phyloP scores from a whole-genome alignment of 1,140 invertebrate genomes.

The Brachionus rubens region DNA sequence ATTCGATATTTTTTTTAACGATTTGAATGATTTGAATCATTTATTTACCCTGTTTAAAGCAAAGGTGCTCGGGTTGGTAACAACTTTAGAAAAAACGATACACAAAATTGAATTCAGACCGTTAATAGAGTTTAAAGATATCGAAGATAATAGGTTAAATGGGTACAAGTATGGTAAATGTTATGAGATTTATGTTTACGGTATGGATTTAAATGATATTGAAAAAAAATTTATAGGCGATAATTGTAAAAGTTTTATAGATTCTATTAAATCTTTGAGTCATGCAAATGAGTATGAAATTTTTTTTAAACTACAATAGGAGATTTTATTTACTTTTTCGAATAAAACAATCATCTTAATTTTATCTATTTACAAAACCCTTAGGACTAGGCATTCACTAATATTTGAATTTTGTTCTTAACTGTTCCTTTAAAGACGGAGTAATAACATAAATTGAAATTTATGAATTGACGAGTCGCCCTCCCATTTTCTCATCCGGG shows the following conservation, averaged over 20 bases:
- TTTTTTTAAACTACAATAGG: not conserved
- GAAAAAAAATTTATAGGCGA: not conserved
- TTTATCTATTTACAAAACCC: no score
- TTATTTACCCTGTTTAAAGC: slow-evolving; percentile 22
- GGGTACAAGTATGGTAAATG: not conserved
- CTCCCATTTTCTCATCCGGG: no score
- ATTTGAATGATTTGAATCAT: slow-evolving; percentile 30
- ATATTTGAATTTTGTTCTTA: no score
- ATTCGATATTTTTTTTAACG: not conserved
- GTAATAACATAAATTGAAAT: no score
- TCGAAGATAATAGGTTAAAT: not conserved
- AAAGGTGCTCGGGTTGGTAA: slow-evolving; percentile 14
- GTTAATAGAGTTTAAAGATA: not conserved
- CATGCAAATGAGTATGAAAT: slow-evolving; percentile 10
- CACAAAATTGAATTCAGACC: slow-evolving; percentile 1
- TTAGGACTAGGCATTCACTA: no score
- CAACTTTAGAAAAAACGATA: not conserved
- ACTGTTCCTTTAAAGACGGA: no score
- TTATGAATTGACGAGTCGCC: no score
- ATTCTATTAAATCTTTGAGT: not conserved
- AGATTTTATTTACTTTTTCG: no score
- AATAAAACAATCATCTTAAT: no score
- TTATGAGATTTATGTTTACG: not conserved
- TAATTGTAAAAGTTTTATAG: not conserved
- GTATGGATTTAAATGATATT: not conserved